Evolutionary conservation across 2,113 vertebrate genomes (phyloP).

Genomic region (Heterocephalus glaber): DNA sequence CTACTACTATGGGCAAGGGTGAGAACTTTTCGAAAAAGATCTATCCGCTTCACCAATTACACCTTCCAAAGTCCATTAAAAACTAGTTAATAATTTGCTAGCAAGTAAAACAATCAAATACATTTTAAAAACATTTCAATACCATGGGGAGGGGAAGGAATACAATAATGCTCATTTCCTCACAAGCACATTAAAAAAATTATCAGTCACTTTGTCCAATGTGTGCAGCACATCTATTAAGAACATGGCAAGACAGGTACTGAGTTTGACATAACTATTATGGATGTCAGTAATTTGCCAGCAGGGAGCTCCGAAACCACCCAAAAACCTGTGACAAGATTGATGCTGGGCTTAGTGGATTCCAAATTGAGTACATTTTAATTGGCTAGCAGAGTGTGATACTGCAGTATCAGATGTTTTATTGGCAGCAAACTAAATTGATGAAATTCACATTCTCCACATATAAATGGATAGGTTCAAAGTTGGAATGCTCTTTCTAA

Average conservation of each 20-base stretch:
- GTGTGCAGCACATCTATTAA: not conserved
- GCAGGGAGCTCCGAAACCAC: not conserved
- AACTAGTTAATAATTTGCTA: constrained; percentile 3
- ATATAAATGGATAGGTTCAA: not conserved
- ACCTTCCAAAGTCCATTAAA: constrained; percentile 7
- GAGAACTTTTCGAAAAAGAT: not conserved
- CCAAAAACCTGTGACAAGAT: constrained; percentile 9
- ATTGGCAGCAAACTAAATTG: not conserved
- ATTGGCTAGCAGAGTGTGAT: not conserved
- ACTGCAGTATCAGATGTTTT: not conserved
- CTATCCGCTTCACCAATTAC: not conserved
- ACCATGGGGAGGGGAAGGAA: not conserved
- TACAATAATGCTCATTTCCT: constrained; percentile 7
- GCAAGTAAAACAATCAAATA: not conserved
- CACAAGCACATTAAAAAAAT: constrained; percentile 15
- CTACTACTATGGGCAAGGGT: not conserved
- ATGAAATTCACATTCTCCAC: not conserved
- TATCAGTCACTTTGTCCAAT: not conserved
- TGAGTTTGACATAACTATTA: not conserved
- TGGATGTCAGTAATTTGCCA: constrained; percentile 1
- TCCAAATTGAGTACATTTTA: not conserved
- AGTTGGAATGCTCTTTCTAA: not conserved
- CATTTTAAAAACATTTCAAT: constrained; percentile 1
- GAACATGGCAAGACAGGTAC: not conserved
- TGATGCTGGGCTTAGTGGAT: not conserved